Conservation (phyloP, 1,140 invertebrate species). For the Trichogramma pretiosum region DNA sequence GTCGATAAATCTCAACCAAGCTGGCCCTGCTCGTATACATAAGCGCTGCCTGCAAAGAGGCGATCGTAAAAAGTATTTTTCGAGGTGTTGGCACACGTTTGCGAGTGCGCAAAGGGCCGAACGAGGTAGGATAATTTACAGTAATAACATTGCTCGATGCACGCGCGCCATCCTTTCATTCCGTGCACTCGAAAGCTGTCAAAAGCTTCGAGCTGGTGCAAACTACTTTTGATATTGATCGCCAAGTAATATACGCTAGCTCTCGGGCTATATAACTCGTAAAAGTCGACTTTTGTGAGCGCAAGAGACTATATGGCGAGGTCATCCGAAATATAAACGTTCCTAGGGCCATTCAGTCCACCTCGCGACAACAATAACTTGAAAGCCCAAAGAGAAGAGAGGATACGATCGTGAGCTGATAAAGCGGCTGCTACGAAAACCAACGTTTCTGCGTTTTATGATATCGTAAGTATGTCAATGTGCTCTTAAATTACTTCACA, state of each 20-base stretch:
- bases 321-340: too few relatives aligned
- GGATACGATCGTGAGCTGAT: neutral
- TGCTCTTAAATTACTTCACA: conserved; percentile 35
- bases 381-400: too few relatives aligned
- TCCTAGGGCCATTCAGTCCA: too few relatives aligned
- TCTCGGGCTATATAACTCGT: too few relatives aligned
- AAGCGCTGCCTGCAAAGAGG: too few relatives aligned
- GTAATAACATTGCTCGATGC: conserved; percentile 7
- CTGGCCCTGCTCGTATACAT: too few relatives aligned
- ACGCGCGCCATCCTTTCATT: neutral
- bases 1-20: too few relatives aligned
- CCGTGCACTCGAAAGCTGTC: neutral
- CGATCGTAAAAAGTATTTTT: conserved; percentile 15
- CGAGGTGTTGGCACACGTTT: conserved; percentile 15
- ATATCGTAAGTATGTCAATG: conserved; percentile 40
- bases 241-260: too few relatives aligned
- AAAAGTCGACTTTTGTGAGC: conserved; percentile 4
- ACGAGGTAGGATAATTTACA: conserved; percentile 15
- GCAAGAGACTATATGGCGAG: too few relatives aligned
- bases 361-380: too few relatives aligned
- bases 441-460: conserved; percentile 33
- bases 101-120: too few relatives aligned
- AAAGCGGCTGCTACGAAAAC: conserved; percentile 9
- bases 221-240: conserved; percentile 12
- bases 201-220: too few relatives aligned